These are phyloP conservation scores for Psittacus erithacus DNA, from an alignment of 2,113 vertebrate species.

Conservation along the genomic window DNA sequence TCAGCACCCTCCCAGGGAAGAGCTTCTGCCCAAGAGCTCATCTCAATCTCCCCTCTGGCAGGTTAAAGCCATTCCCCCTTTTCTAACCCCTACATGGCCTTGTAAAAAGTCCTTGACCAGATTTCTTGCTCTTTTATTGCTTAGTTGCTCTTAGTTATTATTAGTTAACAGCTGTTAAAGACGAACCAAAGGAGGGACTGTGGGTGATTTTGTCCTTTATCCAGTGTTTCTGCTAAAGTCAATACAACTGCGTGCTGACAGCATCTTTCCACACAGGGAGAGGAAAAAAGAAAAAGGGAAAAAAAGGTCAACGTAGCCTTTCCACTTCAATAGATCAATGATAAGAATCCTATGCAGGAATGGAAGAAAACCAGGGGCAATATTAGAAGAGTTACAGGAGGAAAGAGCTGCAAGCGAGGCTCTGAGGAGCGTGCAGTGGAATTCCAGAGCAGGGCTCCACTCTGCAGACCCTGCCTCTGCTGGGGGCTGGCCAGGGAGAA, in stretches of 20 bases:
- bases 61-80: background rate
- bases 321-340: background rate
- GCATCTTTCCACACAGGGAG: background rate
- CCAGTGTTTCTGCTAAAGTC: background rate
- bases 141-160: background rate
- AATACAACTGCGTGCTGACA: background rate
- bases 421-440: background rate
- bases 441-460: background rate
- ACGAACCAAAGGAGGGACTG: background rate
- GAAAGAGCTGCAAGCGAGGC: background rate
- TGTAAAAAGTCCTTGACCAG: background rate
- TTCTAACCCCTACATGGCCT: background rate
- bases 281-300: background rate
- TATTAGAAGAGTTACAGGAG: background rate
- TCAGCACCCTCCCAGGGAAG: background rate
- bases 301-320: background rate
- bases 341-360: background rate
- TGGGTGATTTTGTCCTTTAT: background rate
- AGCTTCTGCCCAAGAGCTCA: background rate
- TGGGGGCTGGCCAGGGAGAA: background rate
- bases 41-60: background rate
- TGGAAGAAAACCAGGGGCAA: background rate
- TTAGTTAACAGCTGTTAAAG: background rate
- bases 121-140: background rate
- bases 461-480: background rate